phyloP scores from a whole-genome alignment of 2,888 invertebrate genomes.

The Polydrusus cervinus region DNA sequence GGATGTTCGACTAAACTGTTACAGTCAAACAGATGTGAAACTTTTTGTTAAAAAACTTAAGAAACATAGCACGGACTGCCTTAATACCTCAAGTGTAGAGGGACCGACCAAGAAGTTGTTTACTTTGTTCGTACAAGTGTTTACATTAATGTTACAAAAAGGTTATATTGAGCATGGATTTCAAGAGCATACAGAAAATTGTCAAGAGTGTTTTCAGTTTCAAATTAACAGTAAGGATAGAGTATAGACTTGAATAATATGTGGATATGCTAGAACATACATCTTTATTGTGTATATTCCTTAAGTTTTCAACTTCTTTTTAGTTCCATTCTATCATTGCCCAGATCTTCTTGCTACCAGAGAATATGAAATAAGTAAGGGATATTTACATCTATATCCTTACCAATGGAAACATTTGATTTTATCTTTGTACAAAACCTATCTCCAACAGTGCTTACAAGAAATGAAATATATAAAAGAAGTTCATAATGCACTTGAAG shows the following conservation, averaged over 20 bases:
- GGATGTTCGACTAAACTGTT: slow-evolving; percentile 54
- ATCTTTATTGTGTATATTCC: neutral
- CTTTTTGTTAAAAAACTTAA: slow-evolving; percentile 55
- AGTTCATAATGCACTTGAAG: slow-evolving; percentile 67
- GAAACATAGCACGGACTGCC: slow-evolving; percentile 54
- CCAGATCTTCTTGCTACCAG: slow-evolving; percentile 73
- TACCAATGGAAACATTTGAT: slow-evolving; percentile 75
- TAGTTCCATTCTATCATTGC: slow-evolving; percentile 75
- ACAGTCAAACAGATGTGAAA: slow-evolving; percentile 47
- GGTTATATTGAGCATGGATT: slow-evolving; percentile 52
- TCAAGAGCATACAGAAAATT: slow-evolving; percentile 22
- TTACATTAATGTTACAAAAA: slow-evolving; percentile 55
- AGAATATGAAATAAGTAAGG: slow-evolving; percentile 73
- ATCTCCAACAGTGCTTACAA: slow-evolving; percentile 68
- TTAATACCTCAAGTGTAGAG: slow-evolving; percentile 38
- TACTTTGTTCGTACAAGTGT: slow-evolving; percentile 39
- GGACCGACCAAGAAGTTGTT: slow-evolving; percentile 40
- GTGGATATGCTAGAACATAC: neutral
- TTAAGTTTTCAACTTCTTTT: slow-evolving; percentile 30
- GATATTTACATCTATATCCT: slow-evolving; percentile 74
- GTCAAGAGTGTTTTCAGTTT: slow-evolving; percentile 34
- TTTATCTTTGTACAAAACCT: slow-evolving; percentile 71
- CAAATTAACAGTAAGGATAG: slow-evolving; percentile 46
- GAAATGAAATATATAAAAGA: slow-evolving; percentile 63
- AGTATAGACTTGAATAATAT: neutral